Base-by-base conservation (phyloP, 2,113 vertebrate species). In the Silurus asotus region DNA sequence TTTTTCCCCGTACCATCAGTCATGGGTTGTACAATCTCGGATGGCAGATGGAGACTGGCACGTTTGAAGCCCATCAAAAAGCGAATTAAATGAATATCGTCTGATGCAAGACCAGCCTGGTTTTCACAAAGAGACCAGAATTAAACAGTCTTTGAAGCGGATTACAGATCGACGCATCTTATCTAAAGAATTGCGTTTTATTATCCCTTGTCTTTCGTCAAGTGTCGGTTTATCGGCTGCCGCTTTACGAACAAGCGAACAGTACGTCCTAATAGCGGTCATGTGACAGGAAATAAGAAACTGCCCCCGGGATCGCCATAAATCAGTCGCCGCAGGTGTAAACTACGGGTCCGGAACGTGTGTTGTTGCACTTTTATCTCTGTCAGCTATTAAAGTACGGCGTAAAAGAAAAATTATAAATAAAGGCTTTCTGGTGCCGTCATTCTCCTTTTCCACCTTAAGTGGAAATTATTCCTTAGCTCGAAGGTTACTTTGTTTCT, bases 321-420 rank as follows among this genome's bases (percentile, higher is more conserved):
- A 70, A 45, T 77, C 53, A 64, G 4, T 53, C 5, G 5, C 13
- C 9, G n/a, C 76, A 23, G 53, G n/a, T 80, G 7, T 49, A 20
- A 10, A 8, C 8, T 10, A 6, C 37, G 3, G 28, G 56, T n/a
- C 6, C 10, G 11, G 28, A 69, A 37, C 37, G 86, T 86, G 91
- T 84, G 83, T 87, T 83, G 72, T 86, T 56, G 86, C 84, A 75
- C 74, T 56, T 85, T 89, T 28, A 82, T 88, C 87, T 88, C 90
- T 74, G 91, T 92, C 91, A 90, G 88, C 59, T 82, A 83, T 91
- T 37, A 37, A 37, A 37, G 37, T 90, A 90, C 83, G 78, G 81
- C 59, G 9, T 20, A 23, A 49, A 85, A 77, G 87, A 90, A 90
- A 92, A 84, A 37, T 37, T 37, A 37, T 37, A 82, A 45, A n/a